Base-by-base conservation (phyloP, 2,888 invertebrate genomes). In the Megalurothrips usitatus region DNA sequence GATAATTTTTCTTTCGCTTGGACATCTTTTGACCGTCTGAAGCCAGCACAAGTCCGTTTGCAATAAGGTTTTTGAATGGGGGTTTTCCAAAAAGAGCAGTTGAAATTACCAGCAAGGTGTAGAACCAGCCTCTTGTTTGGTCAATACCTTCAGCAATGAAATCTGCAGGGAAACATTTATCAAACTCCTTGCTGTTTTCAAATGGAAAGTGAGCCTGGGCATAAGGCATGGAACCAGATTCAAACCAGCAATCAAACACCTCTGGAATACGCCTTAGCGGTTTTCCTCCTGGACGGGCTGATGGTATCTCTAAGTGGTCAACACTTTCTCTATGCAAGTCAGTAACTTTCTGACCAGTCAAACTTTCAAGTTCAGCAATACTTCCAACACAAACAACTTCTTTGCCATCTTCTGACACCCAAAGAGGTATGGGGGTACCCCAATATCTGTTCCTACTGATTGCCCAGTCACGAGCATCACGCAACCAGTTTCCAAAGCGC, bases 161-260 rank as follows among this genome's bases (percentile, higher is more conserved):
- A 89, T 99, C 97, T 0, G 99, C 99, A 0, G 99, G 99, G 86
- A 99, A 99, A 83, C 92, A 91, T 68, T 94, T 94, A 83, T 95
- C 93, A 87, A 98, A 98, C 81, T 94, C 93, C 86, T 94, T 94
- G 84, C 91, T 91, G 85, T 94, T 94, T 87, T 98, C 96, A 87
- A 99, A 99, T 0, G 99, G 99, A 87, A 96, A 99, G 88, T 98
- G 98, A 84, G 92, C 91, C 87, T 98, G 97, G 0, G 97, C 99
- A 86, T 98, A 99, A 0, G 99, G 99, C 99, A 99, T 99, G 28
- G 97, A 96, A 8, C 99, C 99, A 0, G 98, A 98, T 87, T 99
- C 99, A 88, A 99, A 99, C 99, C 99, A 99, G 87, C 99, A 99
- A 88, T 99, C 99, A 88, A 99, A 99, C 0, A 99, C 99, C 88